Base-by-base conservation (phyloP, 1,140 invertebrate genomes). In the Lepeophtheirus salmonis region DNA sequence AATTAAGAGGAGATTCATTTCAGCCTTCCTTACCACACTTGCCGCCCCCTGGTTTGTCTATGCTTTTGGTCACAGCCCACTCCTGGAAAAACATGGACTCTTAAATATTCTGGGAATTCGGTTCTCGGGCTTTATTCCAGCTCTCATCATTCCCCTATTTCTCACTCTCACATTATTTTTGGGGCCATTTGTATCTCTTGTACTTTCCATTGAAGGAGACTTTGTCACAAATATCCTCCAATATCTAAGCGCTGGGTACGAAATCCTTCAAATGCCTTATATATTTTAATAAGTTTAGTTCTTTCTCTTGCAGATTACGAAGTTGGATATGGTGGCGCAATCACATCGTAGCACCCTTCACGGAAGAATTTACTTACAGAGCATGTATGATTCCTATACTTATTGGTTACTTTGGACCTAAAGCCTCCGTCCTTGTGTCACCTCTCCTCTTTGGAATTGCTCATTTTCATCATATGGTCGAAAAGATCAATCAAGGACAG, bases 281-380 rank as follows among this genome's bases (percentile, higher is more conserved):
- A n/a, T n/a, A n/a, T n/a, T n/a, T n/a, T n/a, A n/a, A n/a, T n/a
- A n/a, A n/a, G n/a, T n/a, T n/a, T n/a, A n/a, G n/a, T n/a, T n/a
- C n/a, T 68, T 89, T 85, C 85, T 68, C 78, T 17, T 76, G 75
- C 52, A 82, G 77, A 63, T 72, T 81, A 56, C 75, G 77, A 65
- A 84, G 84, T 67, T 74, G 88, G 56, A 79, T 86, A 17, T 92
- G 87, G 86, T 75, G 89, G 65, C 77, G 89, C 64, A 91, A 89
- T 70, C 82, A 88, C 69, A 71, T 95, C 26, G 84, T 94, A 64
- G 90, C 89, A 12, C 91, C 90, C 12, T 69, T 96, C 23, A 88
- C 88, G 61, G 91, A 96, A 74, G 91, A 96, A 71, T 90, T 90
- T 74, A 88, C 88, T 2, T 92, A 89, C 70, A 76, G 91, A 65